Evolutionary conservation across 2,113 vertebrate species (phyloP).

Genomic region (Oreotragus oreotragus): DNA sequence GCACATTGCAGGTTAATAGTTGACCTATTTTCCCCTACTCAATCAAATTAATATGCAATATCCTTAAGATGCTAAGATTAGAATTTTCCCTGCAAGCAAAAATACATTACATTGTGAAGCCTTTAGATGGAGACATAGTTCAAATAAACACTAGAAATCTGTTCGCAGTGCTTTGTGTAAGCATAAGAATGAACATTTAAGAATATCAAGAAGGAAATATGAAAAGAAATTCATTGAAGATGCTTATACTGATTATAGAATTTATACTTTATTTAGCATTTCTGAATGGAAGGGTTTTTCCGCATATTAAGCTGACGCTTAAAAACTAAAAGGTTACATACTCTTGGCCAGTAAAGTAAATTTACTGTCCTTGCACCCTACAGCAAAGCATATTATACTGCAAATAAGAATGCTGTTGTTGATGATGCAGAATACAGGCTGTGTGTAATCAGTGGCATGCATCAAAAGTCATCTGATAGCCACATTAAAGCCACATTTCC

Average conservation of each 20-base stretch:
- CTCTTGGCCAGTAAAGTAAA: conserved; percentile 64
- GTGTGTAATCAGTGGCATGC: conserved; percentile 72
- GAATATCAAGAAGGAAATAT: conserved; percentile 59
- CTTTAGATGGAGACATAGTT: conserved; percentile 97
- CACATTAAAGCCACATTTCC: conserved; percentile 77
- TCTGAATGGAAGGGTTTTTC: conserved; percentile 61
- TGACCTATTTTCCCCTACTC: background rate
- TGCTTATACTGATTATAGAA: conserved; percentile 41
- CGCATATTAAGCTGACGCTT: conserved; percentile 64
- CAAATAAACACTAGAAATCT: conserved; percentile 81
- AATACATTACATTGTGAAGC: conserved; percentile 72
- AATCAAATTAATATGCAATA: conserved; percentile 10
- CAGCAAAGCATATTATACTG: conserved; percentile 67
- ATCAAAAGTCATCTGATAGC: conserved; percentile 78
- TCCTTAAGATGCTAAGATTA: conserved; percentile 23
- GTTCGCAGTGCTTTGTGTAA: conserved; percentile 67
- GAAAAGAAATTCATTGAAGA: conserved; percentile 58
- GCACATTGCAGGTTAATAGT: background rate
- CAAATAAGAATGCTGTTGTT: conserved; percentile 77
- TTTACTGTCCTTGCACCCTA: conserved; percentile 66
- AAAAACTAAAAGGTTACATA: conserved; percentile 69
- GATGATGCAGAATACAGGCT: conserved; percentile 62
- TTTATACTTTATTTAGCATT: conserved; percentile 62
- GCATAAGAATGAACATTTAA: conserved; percentile 40
- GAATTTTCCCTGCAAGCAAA: conserved; percentile 43